A percentile compares a stretch with the other conserved stretches of the same genome.
Evolutionary conservation across 2,797 vertebrate genomes (phyloP).

Genomic region (Ibycter americanus): DNA sequence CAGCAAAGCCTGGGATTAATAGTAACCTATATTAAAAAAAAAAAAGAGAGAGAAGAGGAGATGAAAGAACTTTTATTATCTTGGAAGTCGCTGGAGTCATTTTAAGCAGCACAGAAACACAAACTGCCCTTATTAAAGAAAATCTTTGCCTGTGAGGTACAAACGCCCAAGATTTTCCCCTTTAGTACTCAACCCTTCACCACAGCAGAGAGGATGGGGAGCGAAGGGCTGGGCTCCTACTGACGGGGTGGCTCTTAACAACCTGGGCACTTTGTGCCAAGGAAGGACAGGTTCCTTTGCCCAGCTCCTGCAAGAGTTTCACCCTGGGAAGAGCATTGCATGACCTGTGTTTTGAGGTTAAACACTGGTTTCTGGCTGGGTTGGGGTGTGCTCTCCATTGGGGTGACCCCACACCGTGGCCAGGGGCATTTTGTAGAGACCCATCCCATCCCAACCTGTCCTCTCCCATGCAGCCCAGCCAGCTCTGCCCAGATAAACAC

Average conservation of each 20-base stretch:
- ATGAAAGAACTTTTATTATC: neutral
- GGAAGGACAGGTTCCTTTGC: neutral
- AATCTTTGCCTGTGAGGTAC: neutral
- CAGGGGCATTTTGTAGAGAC: neutral
- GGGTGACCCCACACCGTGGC: neutral
- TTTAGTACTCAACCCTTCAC: neutral
- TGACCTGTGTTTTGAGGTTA: neutral
- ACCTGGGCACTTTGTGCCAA: neutral
- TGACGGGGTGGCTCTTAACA: accelerated
- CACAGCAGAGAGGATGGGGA: neutral
- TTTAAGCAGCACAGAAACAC: neutral
- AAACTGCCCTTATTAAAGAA: neutral
- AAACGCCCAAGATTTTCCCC: neutral
- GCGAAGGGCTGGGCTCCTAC: neutral
- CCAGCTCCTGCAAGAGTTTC: accelerated
- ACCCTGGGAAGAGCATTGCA: neutral
- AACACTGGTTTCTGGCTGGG: neutral
- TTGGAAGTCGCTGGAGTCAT: neutral
- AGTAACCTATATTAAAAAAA: neutral
- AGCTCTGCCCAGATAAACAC: slow-evolving; percentile 26
- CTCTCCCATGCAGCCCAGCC: neutral
- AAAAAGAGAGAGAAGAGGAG: neutral
- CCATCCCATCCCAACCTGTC: neutral
- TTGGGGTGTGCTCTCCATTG: accelerated
- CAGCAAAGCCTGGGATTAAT: neutral